phyloP scores from a whole-genome alignment of 2,797 vertebrate species.

The Amniataba percoides region DNA sequence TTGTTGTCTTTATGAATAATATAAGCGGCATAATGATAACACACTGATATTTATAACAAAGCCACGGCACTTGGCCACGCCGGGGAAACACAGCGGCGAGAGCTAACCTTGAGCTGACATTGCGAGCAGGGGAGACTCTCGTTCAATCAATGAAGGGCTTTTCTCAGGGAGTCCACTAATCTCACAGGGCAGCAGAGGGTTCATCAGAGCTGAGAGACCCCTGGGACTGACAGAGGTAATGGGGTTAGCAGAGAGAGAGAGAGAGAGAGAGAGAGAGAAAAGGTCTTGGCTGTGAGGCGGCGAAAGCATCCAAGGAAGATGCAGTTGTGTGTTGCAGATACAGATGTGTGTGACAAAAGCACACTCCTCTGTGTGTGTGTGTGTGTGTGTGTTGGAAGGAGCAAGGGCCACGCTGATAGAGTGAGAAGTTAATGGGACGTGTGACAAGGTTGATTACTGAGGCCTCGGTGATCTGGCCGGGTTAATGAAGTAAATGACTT shows the following conservation, averaged over 20 bases:
- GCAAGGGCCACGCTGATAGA: conserved; percentile 70
- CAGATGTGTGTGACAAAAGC: conserved; percentile 28
- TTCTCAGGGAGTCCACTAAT: conserved; percentile 85
- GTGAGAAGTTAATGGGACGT: conserved; percentile 81
- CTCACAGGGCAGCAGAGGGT: conserved; percentile 78
- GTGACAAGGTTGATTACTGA: conserved; percentile 82
- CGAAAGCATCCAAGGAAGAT: conserved; percentile 24
- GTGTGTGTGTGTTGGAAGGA: conserved; percentile 41
- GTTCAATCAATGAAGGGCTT: conserved; percentile 80
- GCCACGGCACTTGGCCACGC: conserved; percentile 47
- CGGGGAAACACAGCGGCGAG: conserved; percentile 18
- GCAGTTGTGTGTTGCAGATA: conserved; percentile 36
- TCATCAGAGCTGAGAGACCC: conserved; percentile 78
- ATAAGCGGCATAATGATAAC: conserved; percentile 62
- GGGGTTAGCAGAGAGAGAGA: conserved; percentile 67
- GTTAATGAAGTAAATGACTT: conserved; percentile 84
- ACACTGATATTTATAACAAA: conserved; percentile 64
- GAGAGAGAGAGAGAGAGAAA: conserved; percentile 2
- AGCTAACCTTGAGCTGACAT: conserved; percentile 83
- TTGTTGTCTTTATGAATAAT: conserved; percentile 68
- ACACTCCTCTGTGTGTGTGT: neutral
- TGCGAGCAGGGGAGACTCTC: conserved; percentile 67
- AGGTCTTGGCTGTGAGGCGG: neutral
- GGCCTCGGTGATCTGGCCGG: conserved; percentile 76
- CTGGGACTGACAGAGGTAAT: conserved; percentile 77